phyloP scores from a whole-genome alignment of 2,888 invertebrate species.

The Sepiola atlantica region DNA sequence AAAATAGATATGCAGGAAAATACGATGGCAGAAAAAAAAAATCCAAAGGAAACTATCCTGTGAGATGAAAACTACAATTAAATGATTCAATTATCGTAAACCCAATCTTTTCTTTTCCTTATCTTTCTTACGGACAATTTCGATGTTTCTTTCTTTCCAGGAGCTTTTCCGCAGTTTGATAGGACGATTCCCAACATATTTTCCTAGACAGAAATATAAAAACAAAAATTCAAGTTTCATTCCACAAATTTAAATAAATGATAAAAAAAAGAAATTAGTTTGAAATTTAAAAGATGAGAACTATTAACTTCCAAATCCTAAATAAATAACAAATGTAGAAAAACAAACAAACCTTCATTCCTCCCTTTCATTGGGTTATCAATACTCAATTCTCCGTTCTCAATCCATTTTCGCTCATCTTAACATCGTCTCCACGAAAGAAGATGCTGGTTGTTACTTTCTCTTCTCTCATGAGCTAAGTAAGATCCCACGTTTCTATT shows the following conservation, averaged over 20 bases:
- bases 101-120: constrained; percentile 91
- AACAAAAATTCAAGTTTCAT: neutral
- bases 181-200: constrained; percentile 98
- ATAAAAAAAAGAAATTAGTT: too few species aligned
- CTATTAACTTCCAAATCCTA: too few species aligned
- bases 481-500: too few species aligned
- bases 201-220: constrained; percentile 79
- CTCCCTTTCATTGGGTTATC: too few species aligned
- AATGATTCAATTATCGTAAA: constrained; percentile 59
- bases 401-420: too few species aligned
- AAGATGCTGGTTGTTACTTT: too few species aligned
- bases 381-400: too few species aligned
- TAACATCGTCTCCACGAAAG: too few species aligned
- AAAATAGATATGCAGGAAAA: neutral
- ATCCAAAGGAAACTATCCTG: neutral
- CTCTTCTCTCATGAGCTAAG: too few species aligned
- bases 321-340: too few species aligned
- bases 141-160: constrained; percentile 94
- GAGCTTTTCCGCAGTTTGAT: constrained; percentile 97
- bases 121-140: constrained; percentile 94
- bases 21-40: neutral
- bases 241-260: neutral
- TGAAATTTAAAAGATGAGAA: too few species aligned
- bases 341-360: too few species aligned
- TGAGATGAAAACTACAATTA: neutral